A percentile compares a stretch with the other conserved stretches of the same genome.
Conservation (phyloP, 2,797 vertebrate genomes). For the Apodemus agrarius region DNA sequence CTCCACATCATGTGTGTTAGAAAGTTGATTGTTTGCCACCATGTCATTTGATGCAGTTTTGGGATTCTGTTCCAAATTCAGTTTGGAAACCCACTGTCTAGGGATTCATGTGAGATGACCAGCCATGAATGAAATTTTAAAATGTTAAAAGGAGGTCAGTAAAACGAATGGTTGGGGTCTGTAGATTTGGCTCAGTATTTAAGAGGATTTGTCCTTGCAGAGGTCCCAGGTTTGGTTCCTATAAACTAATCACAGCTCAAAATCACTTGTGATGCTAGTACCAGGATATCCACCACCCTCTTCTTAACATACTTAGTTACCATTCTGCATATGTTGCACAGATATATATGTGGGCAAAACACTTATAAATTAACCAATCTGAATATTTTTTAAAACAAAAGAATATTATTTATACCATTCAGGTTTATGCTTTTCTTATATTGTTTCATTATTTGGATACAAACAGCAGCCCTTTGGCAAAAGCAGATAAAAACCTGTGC, state of each 20-base stretch:
- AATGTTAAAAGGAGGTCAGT: not conserved
- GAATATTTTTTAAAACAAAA: not conserved
- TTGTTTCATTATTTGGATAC: not conserved
- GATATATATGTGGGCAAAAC: not conserved
- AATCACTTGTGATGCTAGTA: too few species aligned
- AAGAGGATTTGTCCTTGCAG: not conserved
- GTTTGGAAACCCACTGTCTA: too few species aligned
- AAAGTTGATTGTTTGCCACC: not conserved
- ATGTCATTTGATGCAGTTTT: too few species aligned
- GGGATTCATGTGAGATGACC: not conserved
- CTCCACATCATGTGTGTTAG: not conserved
- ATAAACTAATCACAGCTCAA: not conserved
- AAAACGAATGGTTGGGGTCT: not conserved
- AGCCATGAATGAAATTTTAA: not conserved
- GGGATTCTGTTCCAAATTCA: too few species aligned
- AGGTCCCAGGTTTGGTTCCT: not conserved
- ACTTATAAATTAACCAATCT: not conserved
- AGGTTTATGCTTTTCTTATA: not conserved
- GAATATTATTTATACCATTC: not conserved
- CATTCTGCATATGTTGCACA: not conserved
- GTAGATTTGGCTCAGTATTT: not conserved
- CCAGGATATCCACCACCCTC: not conserved
- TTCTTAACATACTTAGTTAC: too few species aligned
- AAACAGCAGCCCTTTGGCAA: not conserved
- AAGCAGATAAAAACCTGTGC: not conserved